phyloP scores from a whole-genome alignment of 2,888 invertebrate species.

The Eristalis arbustorum region DNA sequence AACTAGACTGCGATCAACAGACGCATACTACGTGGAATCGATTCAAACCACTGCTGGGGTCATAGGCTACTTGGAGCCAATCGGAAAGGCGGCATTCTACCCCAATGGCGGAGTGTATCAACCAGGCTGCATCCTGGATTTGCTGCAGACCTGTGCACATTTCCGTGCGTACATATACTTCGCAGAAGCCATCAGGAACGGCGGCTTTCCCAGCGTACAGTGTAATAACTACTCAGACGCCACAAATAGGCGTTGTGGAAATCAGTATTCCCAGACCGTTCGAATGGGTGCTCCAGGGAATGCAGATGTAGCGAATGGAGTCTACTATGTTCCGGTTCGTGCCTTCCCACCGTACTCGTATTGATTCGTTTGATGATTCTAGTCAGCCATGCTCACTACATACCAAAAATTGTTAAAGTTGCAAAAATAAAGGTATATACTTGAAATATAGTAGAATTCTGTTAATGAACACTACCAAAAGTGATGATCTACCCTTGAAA shows the following conservation, averaged over 20 bases:
- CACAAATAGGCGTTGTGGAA: conserved; percentile 70
- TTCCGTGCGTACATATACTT: conserved; percentile 79
- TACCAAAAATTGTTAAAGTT: no score
- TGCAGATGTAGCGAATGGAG: conserved; percentile 73
- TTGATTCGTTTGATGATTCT: neutral
- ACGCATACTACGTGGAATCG: conserved; percentile 77
- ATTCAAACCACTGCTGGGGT: conserved; percentile 77
- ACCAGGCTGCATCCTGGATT: conserved; percentile 80
- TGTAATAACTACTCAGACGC: conserved; percentile 76
- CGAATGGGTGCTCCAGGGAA: conserved; percentile 75
- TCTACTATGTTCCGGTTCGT: conserved; percentile 74
- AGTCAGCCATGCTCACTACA: no score
- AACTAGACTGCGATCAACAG: conserved; percentile 73
- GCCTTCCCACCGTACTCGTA: neutral
- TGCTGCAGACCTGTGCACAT: conserved; percentile 80
- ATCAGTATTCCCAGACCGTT: conserved; percentile 54
- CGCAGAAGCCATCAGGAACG: conserved; percentile 78
- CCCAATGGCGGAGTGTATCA: conserved; percentile 82
- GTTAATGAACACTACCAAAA: no score
- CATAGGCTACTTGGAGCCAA: conserved; percentile 76
- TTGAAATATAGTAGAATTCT: no score
- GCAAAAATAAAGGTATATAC: no score
- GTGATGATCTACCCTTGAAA: no score
- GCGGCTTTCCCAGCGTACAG: conserved; percentile 74
- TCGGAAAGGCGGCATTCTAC: conserved; percentile 81